Percentiles rank a stretch among this genome's conserved stretches.
phyloP scores from a whole-genome alignment of 2,797 vertebrate species.

The Linurgus olivaceus region DNA sequence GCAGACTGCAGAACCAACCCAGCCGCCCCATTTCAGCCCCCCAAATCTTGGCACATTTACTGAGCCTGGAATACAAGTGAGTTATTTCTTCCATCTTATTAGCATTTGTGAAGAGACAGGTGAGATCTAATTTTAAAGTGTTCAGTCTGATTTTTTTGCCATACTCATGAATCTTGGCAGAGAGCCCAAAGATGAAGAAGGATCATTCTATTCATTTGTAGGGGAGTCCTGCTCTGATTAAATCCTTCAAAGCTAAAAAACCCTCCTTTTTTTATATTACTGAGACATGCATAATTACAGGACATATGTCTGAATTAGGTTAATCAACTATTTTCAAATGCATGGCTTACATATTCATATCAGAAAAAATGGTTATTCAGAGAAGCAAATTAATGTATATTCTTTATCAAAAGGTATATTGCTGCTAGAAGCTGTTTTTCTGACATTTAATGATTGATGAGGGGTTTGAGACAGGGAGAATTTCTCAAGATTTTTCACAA shows the following conservation, averaged over 20 bases:
- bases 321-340: background rate
- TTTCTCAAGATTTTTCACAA: background rate
- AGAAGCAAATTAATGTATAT: background rate
- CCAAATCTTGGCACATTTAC: background rate
- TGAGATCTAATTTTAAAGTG: conserved; percentile 3
- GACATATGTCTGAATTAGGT: background rate
- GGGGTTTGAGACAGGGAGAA: background rate
- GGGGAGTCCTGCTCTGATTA: background rate
- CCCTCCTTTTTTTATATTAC: background rate
- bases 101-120: background rate
- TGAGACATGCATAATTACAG: background rate
- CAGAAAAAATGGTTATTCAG: background rate
- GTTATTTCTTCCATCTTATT: background rate
- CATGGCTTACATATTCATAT: background rate
- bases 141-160: background rate
- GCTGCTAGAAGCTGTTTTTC: background rate
- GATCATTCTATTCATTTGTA: background rate
- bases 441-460: background rate
- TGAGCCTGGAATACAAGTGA: background rate
- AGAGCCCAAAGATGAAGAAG: background rate
- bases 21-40: background rate
- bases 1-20: background rate
- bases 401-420: background rate
- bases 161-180: background rate
- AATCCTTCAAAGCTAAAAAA: background rate